Conservation (phyloP, 2,797 vertebrate species). For the Xerus rutilus region DNA sequence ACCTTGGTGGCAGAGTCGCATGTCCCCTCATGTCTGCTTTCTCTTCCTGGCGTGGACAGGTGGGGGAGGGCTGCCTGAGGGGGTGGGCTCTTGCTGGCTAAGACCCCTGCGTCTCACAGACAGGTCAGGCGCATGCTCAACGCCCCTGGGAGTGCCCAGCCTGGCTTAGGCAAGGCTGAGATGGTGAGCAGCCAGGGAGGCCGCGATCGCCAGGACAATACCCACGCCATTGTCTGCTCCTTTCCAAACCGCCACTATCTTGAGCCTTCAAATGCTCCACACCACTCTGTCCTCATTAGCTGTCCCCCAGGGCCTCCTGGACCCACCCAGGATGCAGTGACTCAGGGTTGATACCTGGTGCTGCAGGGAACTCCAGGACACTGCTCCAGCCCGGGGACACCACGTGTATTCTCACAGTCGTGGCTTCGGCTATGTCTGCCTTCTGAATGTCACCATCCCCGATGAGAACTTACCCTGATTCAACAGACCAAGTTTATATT, state of each 20-base stretch:
- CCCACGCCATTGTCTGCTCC: fast-evolving
- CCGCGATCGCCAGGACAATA: neutral
- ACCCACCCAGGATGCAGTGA: neutral
- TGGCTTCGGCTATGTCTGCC: too few relatives aligned
- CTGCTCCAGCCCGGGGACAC: neutral
- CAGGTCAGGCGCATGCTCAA: neutral
- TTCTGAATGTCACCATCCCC: neutral
- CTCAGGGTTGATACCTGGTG: neutral
- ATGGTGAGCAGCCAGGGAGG: neutral
- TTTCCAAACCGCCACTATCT: neutral
- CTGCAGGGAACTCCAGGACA: neutral
- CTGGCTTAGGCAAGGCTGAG: neutral
- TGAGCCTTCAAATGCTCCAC: too few relatives aligned
- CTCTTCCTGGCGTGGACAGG: neutral
- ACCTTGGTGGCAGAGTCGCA: neutral
- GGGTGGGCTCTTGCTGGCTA: neutral
- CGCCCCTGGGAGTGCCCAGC: neutral
- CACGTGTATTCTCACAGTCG: neutral
- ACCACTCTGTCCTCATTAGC: too few relatives aligned
- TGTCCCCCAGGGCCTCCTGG: neutral
- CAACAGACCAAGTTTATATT: neutral
- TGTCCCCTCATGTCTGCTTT: neutral
- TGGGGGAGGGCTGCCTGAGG: neutral
- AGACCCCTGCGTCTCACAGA: neutral
- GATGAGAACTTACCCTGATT: neutral